phyloP scores from a whole-genome alignment of 2,113 vertebrate species.

The Manacus vitellinus region DNA sequence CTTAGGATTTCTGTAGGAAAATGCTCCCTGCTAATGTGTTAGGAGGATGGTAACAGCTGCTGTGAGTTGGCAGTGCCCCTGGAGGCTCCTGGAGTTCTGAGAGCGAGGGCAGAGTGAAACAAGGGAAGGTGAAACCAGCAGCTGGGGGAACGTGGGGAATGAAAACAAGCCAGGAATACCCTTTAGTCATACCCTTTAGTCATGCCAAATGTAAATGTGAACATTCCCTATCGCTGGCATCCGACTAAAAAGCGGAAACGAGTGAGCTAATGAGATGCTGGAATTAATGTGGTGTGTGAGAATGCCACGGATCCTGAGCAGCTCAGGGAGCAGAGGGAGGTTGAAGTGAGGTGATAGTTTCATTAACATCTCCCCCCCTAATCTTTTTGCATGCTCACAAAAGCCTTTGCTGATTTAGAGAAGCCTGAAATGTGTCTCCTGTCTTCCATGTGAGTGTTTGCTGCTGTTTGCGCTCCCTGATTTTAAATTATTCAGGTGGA shows the following conservation, averaged over 20 bases:
- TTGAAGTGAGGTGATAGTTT: not conserved
- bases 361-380: not conserved
- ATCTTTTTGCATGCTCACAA: not conserved
- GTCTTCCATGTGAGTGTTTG: not conserved
- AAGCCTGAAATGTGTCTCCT: not conserved
- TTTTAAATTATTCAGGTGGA: not conserved
- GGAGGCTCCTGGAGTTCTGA: not conserved
- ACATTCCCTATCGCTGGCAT: accelerated
- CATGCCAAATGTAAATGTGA: not conserved
- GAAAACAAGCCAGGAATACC: not conserved
- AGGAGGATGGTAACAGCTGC: not conserved
- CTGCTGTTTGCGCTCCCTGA: not conserved
- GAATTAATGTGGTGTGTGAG: not conserved
- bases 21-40: not conserved
- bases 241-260: accelerated
- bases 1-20: not conserved
- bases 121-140: not conserved
- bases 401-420: not conserved
- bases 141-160: not conserved
- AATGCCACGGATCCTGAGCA: accelerated
- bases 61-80: not conserved
- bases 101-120: not conserved
- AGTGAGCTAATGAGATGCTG: not conserved
- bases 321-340: not conserved
- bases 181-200: not conserved